Evolutionary conservation across 1,140 invertebrate species (phyloP).

Genomic region (Steinernema feltiae): DNA sequence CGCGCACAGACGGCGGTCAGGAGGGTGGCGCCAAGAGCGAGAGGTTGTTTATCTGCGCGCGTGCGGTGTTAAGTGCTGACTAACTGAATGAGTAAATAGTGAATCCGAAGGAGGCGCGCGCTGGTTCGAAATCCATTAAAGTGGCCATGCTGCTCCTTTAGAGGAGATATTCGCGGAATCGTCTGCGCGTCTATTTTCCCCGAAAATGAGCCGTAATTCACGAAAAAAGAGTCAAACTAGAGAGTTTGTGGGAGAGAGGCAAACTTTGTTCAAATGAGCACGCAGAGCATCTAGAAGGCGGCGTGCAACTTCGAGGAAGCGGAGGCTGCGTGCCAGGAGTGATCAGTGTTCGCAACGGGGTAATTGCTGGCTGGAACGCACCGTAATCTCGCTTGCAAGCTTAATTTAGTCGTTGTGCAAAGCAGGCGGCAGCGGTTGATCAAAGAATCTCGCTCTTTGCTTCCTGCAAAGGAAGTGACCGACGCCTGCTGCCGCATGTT

Average conservation of each 20-base stretch:
- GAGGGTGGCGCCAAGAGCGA: background rate
- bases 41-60: background rate
- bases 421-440: no score
- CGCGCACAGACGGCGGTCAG: no score
- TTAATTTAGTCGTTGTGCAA: background rate
- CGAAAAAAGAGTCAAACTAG: background rate
- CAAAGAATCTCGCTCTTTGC: background rate
- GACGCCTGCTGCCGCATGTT: no score
- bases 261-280: background rate
- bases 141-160: background rate
- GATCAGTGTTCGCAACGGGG: background rate
- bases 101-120: background rate
- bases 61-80: conserved; percentile 10
- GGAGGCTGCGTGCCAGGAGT: background rate
- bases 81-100: conserved; percentile 13
- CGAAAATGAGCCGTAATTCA: conserved; percentile 2
- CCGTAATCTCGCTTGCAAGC: background rate
- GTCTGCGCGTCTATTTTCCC: background rate
- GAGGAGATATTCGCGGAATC: background rate
- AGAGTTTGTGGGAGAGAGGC: background rate
- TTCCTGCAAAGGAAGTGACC: no score
- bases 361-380: background rate
- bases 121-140: background rate
- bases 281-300: background rate
- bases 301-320: background rate